Conservation (phyloP, 2,888 invertebrate genomes). For the Clivina fossor region DNA sequence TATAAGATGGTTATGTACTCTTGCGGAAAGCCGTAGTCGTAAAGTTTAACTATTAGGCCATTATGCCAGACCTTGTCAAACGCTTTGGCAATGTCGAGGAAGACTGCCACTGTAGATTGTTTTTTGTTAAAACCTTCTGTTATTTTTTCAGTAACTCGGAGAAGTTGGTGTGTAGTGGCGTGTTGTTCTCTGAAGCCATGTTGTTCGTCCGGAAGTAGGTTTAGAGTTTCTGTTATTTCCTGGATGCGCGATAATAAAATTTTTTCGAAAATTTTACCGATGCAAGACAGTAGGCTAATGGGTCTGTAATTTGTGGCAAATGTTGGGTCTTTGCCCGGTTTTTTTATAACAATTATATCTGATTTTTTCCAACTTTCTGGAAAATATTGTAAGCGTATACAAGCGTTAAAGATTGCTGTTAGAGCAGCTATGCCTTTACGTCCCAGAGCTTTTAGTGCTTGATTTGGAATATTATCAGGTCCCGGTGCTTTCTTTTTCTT, state of each 20-base stretch:
- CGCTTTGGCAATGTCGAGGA: no score
- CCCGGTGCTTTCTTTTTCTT: slow-evolving; percentile 29
- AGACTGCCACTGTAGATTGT: no score
- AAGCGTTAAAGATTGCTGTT: slow-evolving; percentile 19
- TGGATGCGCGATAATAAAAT: slow-evolving; percentile 34
- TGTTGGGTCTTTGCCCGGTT: slow-evolving; percentile 13
- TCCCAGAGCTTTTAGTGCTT: slow-evolving; percentile 6
- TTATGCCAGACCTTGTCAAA: no score
- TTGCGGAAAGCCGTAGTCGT: no score
- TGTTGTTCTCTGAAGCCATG: slow-evolving; percentile 42
- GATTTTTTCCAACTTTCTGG: slow-evolving; percentile 32
- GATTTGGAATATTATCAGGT: slow-evolving; percentile 5
- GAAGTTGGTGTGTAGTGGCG: slow-evolving; percentile 41
- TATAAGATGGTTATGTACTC: no score
- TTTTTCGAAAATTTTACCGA: slow-evolving; percentile 40
- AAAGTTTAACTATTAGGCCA: no score
- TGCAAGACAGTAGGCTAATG: slow-evolving; percentile 40
- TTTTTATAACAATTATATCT: slow-evolving; percentile 17
- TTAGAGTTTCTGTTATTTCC: slow-evolving; percentile 17
- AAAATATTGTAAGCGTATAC: slow-evolving; percentile 17
- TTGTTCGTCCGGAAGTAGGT: slow-evolving; percentile 38
- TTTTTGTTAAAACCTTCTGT: no score
- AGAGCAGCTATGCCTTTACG: neutral
- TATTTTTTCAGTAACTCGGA: no score
- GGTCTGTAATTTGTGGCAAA: slow-evolving; percentile 40